Conservation (phyloP, 2,797 vertebrate species). For the Chaetophractus vellerosus region DNA sequence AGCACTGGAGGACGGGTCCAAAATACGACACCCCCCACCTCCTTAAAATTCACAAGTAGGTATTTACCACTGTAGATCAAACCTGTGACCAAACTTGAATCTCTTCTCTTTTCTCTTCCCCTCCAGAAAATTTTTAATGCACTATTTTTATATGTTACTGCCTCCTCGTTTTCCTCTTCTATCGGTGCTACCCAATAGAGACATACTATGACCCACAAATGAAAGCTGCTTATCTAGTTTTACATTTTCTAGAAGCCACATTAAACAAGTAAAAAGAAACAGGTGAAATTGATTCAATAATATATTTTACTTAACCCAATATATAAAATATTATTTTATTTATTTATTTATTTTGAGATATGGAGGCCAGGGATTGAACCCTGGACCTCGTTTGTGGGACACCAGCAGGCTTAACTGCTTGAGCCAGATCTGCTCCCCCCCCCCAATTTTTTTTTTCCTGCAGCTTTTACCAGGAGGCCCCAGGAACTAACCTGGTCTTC, state of each 20-base stretch:
- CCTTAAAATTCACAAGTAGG: neutral
- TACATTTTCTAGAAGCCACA: neutral
- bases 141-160: neutral
- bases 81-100: neutral
- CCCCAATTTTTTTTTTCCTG: too few relatives aligned
- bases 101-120: neutral
- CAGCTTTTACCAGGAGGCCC: too few relatives aligned
- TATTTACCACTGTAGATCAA: neutral
- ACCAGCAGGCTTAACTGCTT: too few relatives aligned
- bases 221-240: slow-evolving; percentile 1
- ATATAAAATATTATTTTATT: slow-evolving; percentile 20
- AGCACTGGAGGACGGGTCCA: neutral
- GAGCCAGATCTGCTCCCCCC: too few relatives aligned
- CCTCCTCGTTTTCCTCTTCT: neutral
- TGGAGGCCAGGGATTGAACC: too few relatives aligned
- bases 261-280: neutral
- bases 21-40: neutral
- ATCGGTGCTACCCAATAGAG: neutral
- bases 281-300: slow-evolving; percentile 31
- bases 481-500: too few relatives aligned
- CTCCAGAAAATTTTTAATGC: neutral
- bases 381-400: too few relatives aligned
- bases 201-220: neutral
- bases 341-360: neutral
- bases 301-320: neutral